Base-by-base conservation (phyloP, 2,113 vertebrate genomes). In the Melanocharis versteri region DNA sequence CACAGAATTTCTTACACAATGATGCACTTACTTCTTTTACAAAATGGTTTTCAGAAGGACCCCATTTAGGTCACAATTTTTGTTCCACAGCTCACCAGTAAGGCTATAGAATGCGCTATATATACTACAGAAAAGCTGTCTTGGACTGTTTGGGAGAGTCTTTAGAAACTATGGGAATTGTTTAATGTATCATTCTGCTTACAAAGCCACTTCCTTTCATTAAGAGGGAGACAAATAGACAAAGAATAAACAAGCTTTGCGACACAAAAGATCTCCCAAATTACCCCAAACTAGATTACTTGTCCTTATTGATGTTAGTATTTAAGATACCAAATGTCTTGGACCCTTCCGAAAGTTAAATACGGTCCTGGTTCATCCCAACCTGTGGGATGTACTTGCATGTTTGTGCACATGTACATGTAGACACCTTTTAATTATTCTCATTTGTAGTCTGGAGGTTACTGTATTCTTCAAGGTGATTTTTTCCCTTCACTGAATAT, bases 341-440 rank as follows among this genome's bases (percentile, higher is more conserved):
- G 21, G 10, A 64, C 4, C 2, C 51, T 68, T 73, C 37, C 23
- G 51, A 47, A 81, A 56, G 10, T 33, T 45, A 58, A 83, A 70
- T 54, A 27, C 15, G 39, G 17, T n/a, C 15, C 26, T 42, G 6
- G 12, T 71, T 87, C 19, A 40, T 7, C 77, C 7, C 26, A 70
- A 7, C 15, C 9, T 1, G 0, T 1, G 4, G 6, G 26, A 17
- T 13, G 4, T 37, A 12, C 21, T 42, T 70, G 23, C 13, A 21
- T 35, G 28, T 37, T 26, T 69, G 15, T 65, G 68, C 33, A 6
- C 5, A 14, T 0, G 1, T 24, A 11, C 5, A 2, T 27, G 11
- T 30, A 72, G 16, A 47, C 23, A 57, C 8, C 8, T 10, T 53
- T 57, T n/a, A 7, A 73, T 65, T 61, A 73, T 45, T 47, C 9